phyloP scores from a whole-genome alignment of 2,797 vertebrate species.

The Muscicapa striata region DNA sequence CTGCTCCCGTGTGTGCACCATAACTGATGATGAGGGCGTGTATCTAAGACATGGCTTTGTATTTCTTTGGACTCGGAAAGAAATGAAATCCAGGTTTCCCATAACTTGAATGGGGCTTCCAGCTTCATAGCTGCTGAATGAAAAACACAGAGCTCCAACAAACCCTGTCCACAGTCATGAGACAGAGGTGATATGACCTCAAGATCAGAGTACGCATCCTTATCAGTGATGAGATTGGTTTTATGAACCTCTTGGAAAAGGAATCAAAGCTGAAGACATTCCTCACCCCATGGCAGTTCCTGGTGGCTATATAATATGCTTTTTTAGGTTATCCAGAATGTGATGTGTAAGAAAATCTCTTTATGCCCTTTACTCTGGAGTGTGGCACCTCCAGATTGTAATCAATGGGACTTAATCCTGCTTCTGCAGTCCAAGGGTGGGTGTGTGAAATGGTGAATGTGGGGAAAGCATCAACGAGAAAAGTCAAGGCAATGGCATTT shows the following conservation, averaged over 20 bases:
- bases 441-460: not conserved
- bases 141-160: not conserved
- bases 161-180: not conserved
- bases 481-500: not conserved
- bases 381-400: not conserved
- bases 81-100: not conserved
- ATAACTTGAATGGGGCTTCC: not conserved
- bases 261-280: not conserved
- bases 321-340: not conserved
- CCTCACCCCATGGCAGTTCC: not conserved
- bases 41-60: not conserved
- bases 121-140: not conserved
- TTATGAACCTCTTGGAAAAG: not conserved
- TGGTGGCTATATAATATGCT: not conserved
- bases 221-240: not conserved
- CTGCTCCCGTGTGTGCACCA: not conserved
- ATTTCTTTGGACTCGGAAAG: not conserved
- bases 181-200: not conserved
- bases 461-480: not conserved
- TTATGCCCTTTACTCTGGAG: not conserved
- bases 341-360: fast-evolving
- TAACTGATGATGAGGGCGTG: fast-evolving
- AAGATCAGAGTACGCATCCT: not conserved
- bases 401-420: not conserved
- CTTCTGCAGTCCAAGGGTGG: not conserved